phyloP scores from a whole-genome alignment of 2,113 vertebrate genomes.

The Oxyura jamaicensis region DNA sequence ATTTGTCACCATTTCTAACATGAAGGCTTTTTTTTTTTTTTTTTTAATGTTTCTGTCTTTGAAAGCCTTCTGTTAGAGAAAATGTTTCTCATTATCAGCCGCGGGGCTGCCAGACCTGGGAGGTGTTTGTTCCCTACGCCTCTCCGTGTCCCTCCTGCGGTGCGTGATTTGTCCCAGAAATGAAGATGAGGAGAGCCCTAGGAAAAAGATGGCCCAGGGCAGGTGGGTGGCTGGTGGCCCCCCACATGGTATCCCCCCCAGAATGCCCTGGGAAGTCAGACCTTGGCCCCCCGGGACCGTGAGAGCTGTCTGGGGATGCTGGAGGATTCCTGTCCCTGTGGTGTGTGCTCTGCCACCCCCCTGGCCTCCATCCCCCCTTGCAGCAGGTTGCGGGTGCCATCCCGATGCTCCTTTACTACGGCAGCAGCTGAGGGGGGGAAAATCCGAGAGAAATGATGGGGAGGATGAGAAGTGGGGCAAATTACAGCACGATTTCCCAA shows the following conservation, averaged over 20 bases:
- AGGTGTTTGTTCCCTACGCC: background rate
- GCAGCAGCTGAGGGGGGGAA: background rate
- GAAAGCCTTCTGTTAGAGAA: background rate
- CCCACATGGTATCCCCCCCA: rapidly evolving
- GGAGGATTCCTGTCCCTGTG: background rate
- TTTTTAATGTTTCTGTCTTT: background rate
- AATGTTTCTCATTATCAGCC: constrained; percentile 1
- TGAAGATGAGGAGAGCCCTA: background rate
- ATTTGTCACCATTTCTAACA: background rate
- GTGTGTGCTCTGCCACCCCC: background rate
- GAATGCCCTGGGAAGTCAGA: background rate
- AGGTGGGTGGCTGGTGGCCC: background rate
- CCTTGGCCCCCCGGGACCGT: background rate
- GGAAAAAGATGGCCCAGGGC: background rate
- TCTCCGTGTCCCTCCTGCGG: background rate
- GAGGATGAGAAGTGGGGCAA: background rate
- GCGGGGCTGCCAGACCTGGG: background rate
- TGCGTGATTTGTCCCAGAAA: background rate
- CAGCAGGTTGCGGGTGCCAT: background rate
- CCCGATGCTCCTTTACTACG: background rate
- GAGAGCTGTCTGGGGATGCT: background rate
- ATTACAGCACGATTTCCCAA: rapidly evolving
- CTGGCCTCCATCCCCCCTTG: background rate
- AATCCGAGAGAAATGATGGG: background rate
- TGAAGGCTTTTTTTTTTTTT: background rate